Percentiles rank a stretch among this genome's conserved stretches.
phyloP scores from a whole-genome alignment of 2,113 vertebrate species.

The Cyanoramphus novaezelandiae region DNA sequence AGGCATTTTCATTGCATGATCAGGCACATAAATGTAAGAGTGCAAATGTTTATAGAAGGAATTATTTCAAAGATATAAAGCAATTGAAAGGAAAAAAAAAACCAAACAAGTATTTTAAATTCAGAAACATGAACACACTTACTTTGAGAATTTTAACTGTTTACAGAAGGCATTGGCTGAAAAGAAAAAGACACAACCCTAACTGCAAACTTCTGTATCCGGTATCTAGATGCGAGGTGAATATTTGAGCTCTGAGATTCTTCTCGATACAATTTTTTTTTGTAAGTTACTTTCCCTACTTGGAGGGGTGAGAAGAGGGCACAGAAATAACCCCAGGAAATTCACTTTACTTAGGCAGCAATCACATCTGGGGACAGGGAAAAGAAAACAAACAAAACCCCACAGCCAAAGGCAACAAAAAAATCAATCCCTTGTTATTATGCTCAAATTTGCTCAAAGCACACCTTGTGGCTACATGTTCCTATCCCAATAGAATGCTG shows the following conservation, averaged over 20 bases:
- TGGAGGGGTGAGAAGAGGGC: not conserved
- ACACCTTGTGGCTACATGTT: not conserved
- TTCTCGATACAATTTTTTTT: not conserved
- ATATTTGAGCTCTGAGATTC: not conserved
- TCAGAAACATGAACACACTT: not conserved
- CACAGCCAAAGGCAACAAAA: not conserved
- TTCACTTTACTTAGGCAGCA: not conserved
- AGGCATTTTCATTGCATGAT: not conserved
- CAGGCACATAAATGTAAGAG: not conserved
- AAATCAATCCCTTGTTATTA: not conserved
- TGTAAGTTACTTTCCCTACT: not conserved
- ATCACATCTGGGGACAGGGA: accelerated
- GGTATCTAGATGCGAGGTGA: not conserved
- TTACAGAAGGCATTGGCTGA: not conserved
- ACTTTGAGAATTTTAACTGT: not conserved
- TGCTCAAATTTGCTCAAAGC: not conserved
- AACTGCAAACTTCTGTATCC: not conserved
- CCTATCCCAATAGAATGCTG: not conserved
- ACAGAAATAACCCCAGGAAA: not conserved
- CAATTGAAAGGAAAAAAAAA: not conserved
- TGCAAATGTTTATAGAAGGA: not conserved
- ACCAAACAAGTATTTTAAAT: not conserved
- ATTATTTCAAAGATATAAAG: not conserved
- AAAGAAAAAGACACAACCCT: not conserved
- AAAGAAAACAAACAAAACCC: not conserved